Percentiles rank a stretch among this genome's conserved stretches.
Evolutionary conservation across 2,113 vertebrate species (phyloP).

Genomic region (Fregetta grallaria): DNA sequence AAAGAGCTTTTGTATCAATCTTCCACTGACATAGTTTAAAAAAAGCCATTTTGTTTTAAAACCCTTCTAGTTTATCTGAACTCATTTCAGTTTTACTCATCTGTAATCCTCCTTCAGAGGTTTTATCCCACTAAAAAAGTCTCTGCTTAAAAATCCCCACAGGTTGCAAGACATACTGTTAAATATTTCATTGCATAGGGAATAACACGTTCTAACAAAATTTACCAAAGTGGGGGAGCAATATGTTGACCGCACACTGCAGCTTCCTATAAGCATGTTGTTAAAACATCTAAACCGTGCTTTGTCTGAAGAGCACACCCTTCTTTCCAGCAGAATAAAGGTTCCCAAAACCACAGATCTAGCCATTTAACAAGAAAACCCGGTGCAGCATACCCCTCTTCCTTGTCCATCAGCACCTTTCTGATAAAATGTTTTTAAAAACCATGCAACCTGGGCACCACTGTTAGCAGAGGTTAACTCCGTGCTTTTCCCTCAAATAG

Average conservation of each 20-base stretch:
- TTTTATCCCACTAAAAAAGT: constrained; percentile 64
- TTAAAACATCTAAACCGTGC: background rate
- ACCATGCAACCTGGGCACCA: background rate
- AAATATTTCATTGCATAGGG: constrained; percentile 75
- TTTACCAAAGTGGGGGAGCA: constrained; percentile 41
- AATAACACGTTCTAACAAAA: constrained; percentile 49
- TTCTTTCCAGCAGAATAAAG: background rate
- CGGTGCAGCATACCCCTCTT: background rate
- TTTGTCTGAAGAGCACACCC: background rate
- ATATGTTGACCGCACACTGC: background rate
- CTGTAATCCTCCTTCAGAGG: constrained; percentile 19
- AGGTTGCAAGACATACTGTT: constrained; percentile 59
- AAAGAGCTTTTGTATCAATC: constrained; percentile 36
- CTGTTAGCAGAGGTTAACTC: background rate
- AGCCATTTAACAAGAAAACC: background rate
- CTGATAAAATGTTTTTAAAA: constrained; percentile 2
- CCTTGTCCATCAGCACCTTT: constrained; percentile 7
- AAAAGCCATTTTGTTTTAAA: background rate
- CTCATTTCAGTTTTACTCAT: constrained; percentile 34
- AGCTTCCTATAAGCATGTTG: constrained; percentile 19
- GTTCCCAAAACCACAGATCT: background rate
- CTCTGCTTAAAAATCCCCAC: constrained; percentile 44
- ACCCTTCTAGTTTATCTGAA: constrained; percentile 25
- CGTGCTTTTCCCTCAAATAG: background rate
- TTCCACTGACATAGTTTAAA: background rate